These are phyloP conservation scores for Hecatera dysodea DNA, from an alignment of 2,888 invertebrate genomes.

Conservation along the genomic window DNA sequence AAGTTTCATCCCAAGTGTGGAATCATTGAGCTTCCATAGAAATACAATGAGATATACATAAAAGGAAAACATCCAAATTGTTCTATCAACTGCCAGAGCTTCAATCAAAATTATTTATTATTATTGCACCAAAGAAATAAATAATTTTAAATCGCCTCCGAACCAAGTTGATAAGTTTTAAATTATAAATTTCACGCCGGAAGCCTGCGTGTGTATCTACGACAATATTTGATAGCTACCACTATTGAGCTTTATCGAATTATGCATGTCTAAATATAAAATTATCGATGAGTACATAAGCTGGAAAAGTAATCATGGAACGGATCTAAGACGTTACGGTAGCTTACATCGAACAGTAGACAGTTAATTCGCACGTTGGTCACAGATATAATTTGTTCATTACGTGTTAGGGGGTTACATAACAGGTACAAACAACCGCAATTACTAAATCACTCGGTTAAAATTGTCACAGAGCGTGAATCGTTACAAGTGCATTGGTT, in stretches of 20 bases:
- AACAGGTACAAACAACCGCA: slow-evolving; percentile 35
- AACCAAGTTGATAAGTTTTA: slow-evolving; percentile 75
- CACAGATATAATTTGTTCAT: slow-evolving; percentile 24
- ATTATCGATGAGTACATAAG: slow-evolving; percentile 67
- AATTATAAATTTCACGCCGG: slow-evolving; percentile 86
- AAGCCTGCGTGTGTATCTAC: slow-evolving; percentile 70
- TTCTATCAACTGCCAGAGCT: slow-evolving; percentile 66
- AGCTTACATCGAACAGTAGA: slow-evolving; percentile 17
- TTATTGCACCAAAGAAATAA: slow-evolving; percentile 66
- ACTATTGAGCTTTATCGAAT: slow-evolving; percentile 68
- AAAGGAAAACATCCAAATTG: slow-evolving; percentile 60
- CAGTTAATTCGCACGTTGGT: slow-evolving; percentile 24
- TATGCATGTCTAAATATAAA: slow-evolving; percentile 77
- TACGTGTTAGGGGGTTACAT: slow-evolving; percentile 28
- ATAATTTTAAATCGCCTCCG: slow-evolving; percentile 69
- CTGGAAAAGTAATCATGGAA: slow-evolving; percentile 54
- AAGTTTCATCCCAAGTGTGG: slow-evolving; percentile 66
- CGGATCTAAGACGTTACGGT: slow-evolving; percentile 30
- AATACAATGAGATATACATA: slow-evolving; percentile 38
- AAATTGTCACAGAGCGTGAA: slow-evolving; percentile 78
- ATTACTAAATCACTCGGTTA: slow-evolving; percentile 67
- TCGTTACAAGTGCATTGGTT: slow-evolving; percentile 77
- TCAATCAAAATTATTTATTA: slow-evolving; percentile 74
- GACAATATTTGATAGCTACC: slow-evolving; percentile 78
- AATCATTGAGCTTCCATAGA: slow-evolving; percentile 41